phyloP scores from a whole-genome alignment of 2,797 vertebrate genomes.

The Alcedo quadribrachys region DNA sequence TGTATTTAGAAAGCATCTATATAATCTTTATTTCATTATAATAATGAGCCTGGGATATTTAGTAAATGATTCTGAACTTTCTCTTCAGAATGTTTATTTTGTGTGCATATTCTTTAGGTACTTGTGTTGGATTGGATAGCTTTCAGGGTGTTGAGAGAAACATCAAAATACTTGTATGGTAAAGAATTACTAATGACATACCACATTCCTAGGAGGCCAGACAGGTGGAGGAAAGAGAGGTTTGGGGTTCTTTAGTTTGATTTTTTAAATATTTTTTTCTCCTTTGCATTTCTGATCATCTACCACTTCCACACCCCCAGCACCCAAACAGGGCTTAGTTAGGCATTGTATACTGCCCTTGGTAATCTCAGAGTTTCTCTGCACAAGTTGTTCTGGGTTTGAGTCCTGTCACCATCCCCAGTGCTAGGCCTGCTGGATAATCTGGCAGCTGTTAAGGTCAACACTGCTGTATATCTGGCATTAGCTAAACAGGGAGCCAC shows the following conservation, averaged over 20 bases:
- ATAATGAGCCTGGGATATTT: background rate
- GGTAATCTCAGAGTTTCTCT: background rate
- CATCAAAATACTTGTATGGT: background rate
- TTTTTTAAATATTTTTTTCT: no score
- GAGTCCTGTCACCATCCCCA: background rate
- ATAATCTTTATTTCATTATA: background rate
- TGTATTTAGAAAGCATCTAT: conserved; percentile 63
- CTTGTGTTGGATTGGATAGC: background rate
- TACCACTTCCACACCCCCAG: no score
- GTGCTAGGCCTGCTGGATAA: background rate
- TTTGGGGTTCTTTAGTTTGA: rapidly evolving
- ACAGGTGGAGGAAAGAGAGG: background rate
- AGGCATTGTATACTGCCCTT: background rate
- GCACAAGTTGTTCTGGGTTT: background rate
- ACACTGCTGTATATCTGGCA: background rate
- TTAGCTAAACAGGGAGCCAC: background rate
- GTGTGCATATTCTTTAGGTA: background rate
- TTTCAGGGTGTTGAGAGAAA: background rate
- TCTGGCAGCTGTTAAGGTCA: background rate
- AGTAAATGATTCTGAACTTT: background rate
- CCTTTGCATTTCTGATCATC: background rate
- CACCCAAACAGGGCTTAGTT: background rate
- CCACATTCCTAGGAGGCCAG: background rate
- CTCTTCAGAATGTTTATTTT: background rate
- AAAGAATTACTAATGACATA: background rate